Percentiles rank a stretch among this genome's conserved stretches.
Conservation (phyloP, 2,113 vertebrate genomes). For the Strix uralensis region DNA sequence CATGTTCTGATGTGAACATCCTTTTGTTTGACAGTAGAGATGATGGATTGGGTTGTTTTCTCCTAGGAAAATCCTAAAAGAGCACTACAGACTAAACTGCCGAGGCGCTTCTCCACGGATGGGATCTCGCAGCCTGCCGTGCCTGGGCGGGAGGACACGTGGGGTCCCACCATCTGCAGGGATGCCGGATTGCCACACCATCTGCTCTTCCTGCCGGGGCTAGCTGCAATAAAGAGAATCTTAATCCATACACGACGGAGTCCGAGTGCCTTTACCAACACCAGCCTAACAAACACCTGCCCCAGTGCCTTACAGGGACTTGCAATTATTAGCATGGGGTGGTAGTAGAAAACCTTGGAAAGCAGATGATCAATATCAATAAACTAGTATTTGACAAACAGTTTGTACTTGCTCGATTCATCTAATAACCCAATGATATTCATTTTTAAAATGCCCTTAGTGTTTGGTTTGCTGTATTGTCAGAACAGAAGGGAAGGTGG, state of each 20-base stretch:
- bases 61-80: fast-evolving
- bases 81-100: not conserved
- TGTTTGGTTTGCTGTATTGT: not conserved
- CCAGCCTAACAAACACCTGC: not conserved
- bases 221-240: not conserved
- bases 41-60: not conserved
- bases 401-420: fast-evolving
- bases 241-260: fast-evolving
- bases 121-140: not conserved
- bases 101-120: fast-evolving
- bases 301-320: not conserved
- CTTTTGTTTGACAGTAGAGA: not conserved
- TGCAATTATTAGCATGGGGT: not conserved
- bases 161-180: not conserved
- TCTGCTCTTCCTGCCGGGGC: not conserved
- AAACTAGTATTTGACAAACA: not conserved
- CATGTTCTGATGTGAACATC: not conserved
- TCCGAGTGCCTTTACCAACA: not conserved
- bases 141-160: fast-evolving
- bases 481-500: not conserved
- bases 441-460: fast-evolving
- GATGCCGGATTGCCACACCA: fast-evolving
- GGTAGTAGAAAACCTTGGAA: not conserved
- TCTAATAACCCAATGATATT: not conserved
- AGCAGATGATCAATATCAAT: not conserved